Conservation (phyloP, 1,140 invertebrate genomes). For the Nasonia giraulti region DNA sequence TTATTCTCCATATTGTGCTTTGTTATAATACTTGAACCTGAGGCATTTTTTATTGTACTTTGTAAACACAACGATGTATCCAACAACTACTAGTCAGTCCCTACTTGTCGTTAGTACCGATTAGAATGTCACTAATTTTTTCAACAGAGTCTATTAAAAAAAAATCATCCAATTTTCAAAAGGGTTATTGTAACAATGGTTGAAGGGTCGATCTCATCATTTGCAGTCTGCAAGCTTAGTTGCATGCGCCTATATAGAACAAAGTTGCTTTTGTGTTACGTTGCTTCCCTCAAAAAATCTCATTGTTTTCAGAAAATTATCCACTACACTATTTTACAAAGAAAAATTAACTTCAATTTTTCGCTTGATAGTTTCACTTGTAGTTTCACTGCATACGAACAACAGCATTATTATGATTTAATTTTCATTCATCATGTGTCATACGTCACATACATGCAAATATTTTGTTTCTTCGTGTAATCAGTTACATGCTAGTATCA, state of each 20-base stretch:
- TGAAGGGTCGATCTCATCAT: constrained; percentile 55
- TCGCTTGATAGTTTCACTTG: neutral
- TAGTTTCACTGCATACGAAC: neutral
- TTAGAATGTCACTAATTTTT: constrained; percentile 38
- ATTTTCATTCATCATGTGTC: neutral
- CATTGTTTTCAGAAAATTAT: constrained; percentile 36
- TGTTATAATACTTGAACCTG: constrained; percentile 11
- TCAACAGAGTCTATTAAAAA: constrained; percentile 25
- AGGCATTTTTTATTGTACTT: constrained; percentile 18
- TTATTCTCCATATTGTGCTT: neutral
- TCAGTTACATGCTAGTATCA: neutral
- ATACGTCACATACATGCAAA: neutral
- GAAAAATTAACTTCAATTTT: neutral
- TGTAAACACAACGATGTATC: constrained; percentile 60
- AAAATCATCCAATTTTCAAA: constrained; percentile 24
- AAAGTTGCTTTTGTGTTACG: constrained; percentile 65
- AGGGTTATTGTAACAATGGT: constrained; percentile 48
- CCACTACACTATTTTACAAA: neutral
- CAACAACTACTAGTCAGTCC: constrained; percentile 75
- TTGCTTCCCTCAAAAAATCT: constrained; percentile 51
- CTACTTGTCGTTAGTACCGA: constrained; percentile 56
- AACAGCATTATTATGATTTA: neutral
- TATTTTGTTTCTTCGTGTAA: neutral
- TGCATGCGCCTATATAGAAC: constrained; percentile 68
- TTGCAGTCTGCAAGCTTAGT: constrained; percentile 60